Evolutionary conservation across 2,888 invertebrate species (phyloP).

Genomic region (Branchellion lobata): DNA sequence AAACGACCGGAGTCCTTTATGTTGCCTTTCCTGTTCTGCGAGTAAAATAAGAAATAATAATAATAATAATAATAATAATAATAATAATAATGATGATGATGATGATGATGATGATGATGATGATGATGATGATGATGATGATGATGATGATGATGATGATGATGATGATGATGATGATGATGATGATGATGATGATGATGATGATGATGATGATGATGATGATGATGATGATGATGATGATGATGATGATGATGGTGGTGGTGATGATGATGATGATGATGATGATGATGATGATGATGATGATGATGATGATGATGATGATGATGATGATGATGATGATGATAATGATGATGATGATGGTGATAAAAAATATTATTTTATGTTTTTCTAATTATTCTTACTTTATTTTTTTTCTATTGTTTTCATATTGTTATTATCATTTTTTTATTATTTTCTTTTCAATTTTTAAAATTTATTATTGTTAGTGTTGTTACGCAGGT

Average conservation of each 20-base stretch:
- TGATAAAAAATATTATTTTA: background rate
- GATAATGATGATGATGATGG: background rate
- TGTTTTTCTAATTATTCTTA: background rate
- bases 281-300: constrained; percentile 14
- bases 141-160: constrained; percentile 37
- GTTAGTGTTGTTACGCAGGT: too few species aligned
- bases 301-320: constrained; percentile 11
- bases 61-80: too few species aligned
- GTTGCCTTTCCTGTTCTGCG: too few species aligned
- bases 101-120: constrained; percentile 38
- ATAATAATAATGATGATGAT: constrained; percentile 38
- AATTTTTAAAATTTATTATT: too few species aligned
- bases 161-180: constrained; percentile 38
- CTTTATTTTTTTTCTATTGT: constrained; percentile 17
- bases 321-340: constrained; percentile 12
- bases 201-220: constrained; percentile 38
- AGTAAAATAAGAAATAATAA: too few species aligned
- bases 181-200: constrained; percentile 40
- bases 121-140: constrained; percentile 38
- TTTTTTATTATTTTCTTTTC: too few species aligned
- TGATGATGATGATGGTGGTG: background rate
- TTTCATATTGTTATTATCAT: too few species aligned
- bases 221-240: constrained; percentile 3
- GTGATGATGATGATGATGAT: constrained; percentile 25
- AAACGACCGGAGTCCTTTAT: too few species aligned